These are phyloP conservation scores for Falco punctatus DNA, from an alignment of 2,113 vertebrate genomes.

Conservation along the genomic window DNA sequence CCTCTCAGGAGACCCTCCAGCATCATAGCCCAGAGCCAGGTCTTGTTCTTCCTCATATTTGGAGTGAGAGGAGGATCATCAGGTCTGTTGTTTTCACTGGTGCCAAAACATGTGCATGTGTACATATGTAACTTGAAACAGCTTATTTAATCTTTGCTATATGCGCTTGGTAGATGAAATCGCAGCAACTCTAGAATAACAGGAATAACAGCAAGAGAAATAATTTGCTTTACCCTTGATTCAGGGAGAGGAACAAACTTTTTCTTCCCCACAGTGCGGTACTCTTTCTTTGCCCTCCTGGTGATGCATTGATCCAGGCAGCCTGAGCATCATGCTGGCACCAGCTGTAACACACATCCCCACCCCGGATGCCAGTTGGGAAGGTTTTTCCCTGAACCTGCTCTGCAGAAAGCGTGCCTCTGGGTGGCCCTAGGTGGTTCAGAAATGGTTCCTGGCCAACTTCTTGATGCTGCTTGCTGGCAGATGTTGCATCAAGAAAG, in stretches of 20 bases:
- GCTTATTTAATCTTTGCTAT: not conserved
- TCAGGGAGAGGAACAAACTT: not conserved
- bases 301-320: not conserved
- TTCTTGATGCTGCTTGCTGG: accelerated
- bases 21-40: not conserved
- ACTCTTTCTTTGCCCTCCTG: not conserved
- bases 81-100: not conserved
- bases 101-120: not conserved
- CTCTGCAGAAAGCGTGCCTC: not conserved
- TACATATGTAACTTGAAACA: not conserved
- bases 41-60: not conserved
- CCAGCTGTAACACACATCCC: not conserved
- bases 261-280: not conserved
- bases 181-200: not conserved
- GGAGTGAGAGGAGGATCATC: not conserved
- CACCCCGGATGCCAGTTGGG: accelerated
- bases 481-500: not conserved
- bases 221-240: not conserved
- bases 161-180: not conserved
- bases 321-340: not conserved
- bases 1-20: not conserved
- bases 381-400: not conserved
- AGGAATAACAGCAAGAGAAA: not conserved
- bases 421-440: not conserved
- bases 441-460: not conserved